Conservation (phyloP, 2,797 vertebrate genomes). For the Cyclopterus lumpus region DNA sequence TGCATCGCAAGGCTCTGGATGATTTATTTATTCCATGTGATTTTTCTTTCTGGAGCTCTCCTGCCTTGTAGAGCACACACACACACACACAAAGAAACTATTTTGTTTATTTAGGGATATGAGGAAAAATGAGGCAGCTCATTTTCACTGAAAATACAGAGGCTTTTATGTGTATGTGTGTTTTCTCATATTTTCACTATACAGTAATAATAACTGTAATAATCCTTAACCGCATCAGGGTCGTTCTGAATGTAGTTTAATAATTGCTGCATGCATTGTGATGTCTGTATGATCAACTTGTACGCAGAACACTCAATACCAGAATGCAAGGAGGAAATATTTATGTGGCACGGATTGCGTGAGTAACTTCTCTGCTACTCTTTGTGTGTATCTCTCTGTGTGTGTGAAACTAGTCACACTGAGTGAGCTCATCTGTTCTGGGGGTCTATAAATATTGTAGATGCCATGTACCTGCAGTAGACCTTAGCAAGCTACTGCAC, state of each 20-base stretch:
- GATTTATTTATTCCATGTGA: conserved; percentile 82
- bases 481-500: conserved; percentile 73
- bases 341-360: conserved; percentile 63
- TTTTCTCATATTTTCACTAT: conserved; percentile 13
- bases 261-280: conserved; percentile 10
- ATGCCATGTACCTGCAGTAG: conserved; percentile 78
- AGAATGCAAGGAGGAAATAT: conserved; percentile 43
- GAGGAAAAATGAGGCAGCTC: conserved; percentile 54
- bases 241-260: background rate
- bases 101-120: conserved; percentile 71
- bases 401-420: conserved; percentile 61
- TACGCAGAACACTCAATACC: conserved; percentile 9
- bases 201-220: conserved; percentile 18
- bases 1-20: conserved; percentile 62
- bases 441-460: conserved; percentile 86
- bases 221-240: conserved; percentile 26
- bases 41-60: conserved; percentile 74
- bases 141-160: conserved; percentile 49
- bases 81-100: conserved; percentile 49
- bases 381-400: conserved; percentile 33
- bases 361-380: conserved; percentile 71
- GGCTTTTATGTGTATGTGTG: conserved; percentile 21
- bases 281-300: conserved; percentile 1
- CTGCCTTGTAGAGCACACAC: conserved; percentile 55
- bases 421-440: conserved; percentile 81